Evolutionary conservation across 2,888 invertebrate species (phyloP).

Genomic region (Tetrapedia diversipes): DNA sequence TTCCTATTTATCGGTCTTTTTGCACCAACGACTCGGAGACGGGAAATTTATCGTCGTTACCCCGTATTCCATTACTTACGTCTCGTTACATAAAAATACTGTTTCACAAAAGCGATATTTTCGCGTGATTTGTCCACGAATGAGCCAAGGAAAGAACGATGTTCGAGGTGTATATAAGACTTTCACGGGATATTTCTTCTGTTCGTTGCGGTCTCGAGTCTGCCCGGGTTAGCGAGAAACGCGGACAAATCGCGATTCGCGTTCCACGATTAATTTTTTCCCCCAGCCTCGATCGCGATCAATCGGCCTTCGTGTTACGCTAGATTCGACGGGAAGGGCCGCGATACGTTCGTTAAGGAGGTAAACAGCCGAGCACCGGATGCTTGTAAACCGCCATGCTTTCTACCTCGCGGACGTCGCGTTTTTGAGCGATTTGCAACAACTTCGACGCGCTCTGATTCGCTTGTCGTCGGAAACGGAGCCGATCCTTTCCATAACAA

Average conservation of each 20-base stretch:
- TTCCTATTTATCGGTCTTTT: no score
- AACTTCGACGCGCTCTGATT: conserved; percentile 78
- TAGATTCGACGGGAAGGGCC: not conserved
- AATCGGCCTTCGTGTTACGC: not conserved
- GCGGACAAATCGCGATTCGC: conserved; percentile 14
- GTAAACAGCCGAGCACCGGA: conserved; percentile 55
- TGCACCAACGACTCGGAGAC: no score
- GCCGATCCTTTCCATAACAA: conserved; percentile 8
- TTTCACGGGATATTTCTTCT: conserved; percentile 30
- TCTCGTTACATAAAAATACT: not conserved
- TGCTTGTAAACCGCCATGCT: conserved; percentile 74
- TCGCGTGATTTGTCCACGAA: not conserved
- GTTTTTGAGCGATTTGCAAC: conserved; percentile 76
- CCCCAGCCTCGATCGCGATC: not conserved
- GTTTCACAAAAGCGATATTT: not conserved
- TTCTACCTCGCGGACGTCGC: conserved; percentile 76
- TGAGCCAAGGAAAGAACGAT: conserved; percentile 1
- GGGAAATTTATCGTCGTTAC: not conserved
- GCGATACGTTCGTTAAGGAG: conserved; percentile 7
- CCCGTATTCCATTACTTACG: not conserved
- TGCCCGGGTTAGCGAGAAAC: conserved; percentile 19
- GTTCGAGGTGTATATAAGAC: conserved; percentile 4
- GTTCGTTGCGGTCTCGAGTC: conserved; percentile 11
- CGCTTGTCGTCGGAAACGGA: conserved; percentile 63
- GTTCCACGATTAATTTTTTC: not conserved